Conservation (phyloP, 2,113 vertebrate species). For the Strix uralensis region DNA sequence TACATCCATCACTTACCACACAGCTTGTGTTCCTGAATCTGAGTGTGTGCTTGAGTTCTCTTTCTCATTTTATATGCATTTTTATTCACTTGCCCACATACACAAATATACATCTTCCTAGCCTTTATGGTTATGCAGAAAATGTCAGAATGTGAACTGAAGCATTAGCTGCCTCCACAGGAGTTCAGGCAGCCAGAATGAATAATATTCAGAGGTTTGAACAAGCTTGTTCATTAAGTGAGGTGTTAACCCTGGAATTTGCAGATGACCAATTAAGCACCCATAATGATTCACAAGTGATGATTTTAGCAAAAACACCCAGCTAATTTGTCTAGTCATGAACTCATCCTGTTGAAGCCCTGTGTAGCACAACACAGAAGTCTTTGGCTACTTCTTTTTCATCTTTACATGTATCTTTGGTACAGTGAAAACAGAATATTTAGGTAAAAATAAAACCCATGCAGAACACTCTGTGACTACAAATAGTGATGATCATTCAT, state of each 20-base stretch:
- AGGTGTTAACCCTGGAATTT: constrained; percentile 37
- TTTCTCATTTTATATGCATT: not conserved
- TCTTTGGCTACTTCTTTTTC: not conserved
- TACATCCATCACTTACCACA: not conserved
- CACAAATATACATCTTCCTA: not conserved
- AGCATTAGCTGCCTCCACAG: constrained; percentile 9
- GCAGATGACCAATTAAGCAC: constrained; percentile 32
- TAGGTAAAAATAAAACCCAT: not conserved
- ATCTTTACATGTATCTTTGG: not conserved
- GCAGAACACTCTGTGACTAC: not conserved
- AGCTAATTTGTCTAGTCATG: constrained; percentile 9
- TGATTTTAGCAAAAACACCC: not conserved
- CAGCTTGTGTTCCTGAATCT: not conserved
- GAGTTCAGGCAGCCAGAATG: not conserved
- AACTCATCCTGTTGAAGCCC: not conserved
- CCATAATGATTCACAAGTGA: not conserved
- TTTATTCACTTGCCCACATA: constrained; percentile 13
- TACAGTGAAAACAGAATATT: not conserved
- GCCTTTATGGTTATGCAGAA: not conserved
- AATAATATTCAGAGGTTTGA: constrained; percentile 18
- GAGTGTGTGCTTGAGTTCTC: not conserved
- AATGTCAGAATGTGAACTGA: constrained; percentile 23
- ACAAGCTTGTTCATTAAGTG: constrained; percentile 14
- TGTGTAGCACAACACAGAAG: not conserved
- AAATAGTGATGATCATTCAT: not conserved